A percentile compares a stretch with the other conserved stretches of the same genome.
These are phyloP conservation scores for Gymnarchus niloticus DNA, from an alignment of 2,113 vertebrate species.

Conservation along the genomic window DNA sequence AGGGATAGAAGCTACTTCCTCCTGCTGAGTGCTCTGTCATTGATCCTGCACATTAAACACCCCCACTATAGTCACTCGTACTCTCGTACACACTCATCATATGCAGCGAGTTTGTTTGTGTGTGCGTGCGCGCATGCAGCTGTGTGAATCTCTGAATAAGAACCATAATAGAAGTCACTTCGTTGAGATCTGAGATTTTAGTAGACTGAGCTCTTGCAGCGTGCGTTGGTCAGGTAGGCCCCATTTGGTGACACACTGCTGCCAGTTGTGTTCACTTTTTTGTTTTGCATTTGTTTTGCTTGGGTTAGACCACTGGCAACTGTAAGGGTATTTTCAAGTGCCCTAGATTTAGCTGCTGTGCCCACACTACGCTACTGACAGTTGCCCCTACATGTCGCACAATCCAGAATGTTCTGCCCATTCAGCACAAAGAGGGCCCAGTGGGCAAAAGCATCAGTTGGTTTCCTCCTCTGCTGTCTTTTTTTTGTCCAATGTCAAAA, in stretches of 20 bases:
- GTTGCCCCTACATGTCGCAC: neutral
- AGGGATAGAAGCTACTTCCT: neutral
- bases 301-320: neutral
- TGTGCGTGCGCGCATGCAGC: neutral
- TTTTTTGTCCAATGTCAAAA: neutral
- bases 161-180: neutral
- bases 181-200: neutral
- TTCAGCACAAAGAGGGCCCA: neutral
- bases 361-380: constrained; percentile 41
- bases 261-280: neutral
- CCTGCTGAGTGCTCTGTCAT: neutral
- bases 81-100: neutral
- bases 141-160: neutral
- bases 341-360: constrained; percentile 65
- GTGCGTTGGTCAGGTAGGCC: neutral
- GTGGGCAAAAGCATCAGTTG: neutral
- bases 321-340: neutral
- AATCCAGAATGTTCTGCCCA: constrained; percentile 12
- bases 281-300: neutral
- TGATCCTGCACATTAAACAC: neutral
- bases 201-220: neutral
- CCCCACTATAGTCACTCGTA: neutral
- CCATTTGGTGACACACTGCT: neutral
- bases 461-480: neutral
- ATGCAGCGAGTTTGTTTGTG: neutral